Base-by-base conservation (phyloP, 2,888 invertebrate genomes). In the Leucozona laternaria region DNA sequence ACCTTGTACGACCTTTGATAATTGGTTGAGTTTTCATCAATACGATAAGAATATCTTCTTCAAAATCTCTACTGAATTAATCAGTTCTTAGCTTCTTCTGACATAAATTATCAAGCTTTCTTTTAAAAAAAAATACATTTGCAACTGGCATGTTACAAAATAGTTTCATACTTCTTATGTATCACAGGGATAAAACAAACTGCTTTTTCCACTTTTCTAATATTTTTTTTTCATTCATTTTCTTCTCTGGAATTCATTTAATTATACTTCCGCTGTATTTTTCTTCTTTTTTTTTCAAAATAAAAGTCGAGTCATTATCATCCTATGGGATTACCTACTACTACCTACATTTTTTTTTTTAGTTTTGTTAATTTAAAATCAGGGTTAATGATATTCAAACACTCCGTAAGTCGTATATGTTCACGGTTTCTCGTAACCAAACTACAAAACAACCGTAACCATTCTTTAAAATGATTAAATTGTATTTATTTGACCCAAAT, bases 301-400 rank as follows among this genome's bases (percentile, higher is more conserved):
- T 60, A 37, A 60, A 15, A 22, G 7, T 3, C 40, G 22, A 40
- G 20, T 60, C 37, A 40, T 40, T 60, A 20, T 22, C 15, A 57
- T 57, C 57, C 17, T 13, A 40, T 22, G 8, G 13, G 20, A 58
- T 58, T 37, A 37, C 2, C 15, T 28, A 10, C 0, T 48, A 11
- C 20, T 13, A 48, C 4, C 37, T 37, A 17, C 17, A 58, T 17
- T 15, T 60, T 20, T 37, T 37, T 22, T 11, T 15, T 6, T 1
- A 8, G 15, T 15, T 15, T 10, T 34, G 8, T 45, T 20, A 31
- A 11, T 34, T 58, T 58, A n/a, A 60, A 40, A 60, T 60, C 40
- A 15, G 40, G 37, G 60, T 60, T 60, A 60, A 60, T 60, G 13
- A 60, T 37, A 60, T 60, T 60, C 37, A 22, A 60, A 60, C 15